Base-by-base conservation (phyloP, 2,113 vertebrate genomes). In the Rhinichthys klamathensis region DNA sequence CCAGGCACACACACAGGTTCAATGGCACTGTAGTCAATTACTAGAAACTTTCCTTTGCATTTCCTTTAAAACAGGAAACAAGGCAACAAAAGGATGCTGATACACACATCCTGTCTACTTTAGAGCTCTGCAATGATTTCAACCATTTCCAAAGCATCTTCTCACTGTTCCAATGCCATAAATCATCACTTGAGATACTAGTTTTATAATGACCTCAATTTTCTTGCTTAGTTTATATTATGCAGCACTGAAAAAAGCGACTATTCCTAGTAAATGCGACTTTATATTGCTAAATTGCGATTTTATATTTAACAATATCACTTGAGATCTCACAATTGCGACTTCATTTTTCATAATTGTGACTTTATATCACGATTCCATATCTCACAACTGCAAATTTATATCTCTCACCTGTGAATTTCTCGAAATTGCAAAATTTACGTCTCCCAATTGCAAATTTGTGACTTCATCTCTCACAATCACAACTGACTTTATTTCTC, bases 11-110 rank as follows among this genome's bases (percentile, higher is more conserved):
- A 85, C 41, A 87, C 32, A 49, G 23, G 27, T 84, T 83, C 65
- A 83, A 83, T 79, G 56, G 6, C 35, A 35, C 23, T 25, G 1
- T n/a, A 3, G 23, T 49, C 35, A 30, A 61, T 85, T 58, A 27
- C 32, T 38, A 67, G 65, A 80, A 83, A 83, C 51, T 72, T 78
- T 79, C 46, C 41, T 30, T 80, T 82, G 79, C 44, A 86, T 76
- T 82, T 82, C 60, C 77, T 74, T 76, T 63, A 67, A 61, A 46
- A 56, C 79, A 86, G 79, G 85, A 86, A 86, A 56, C 60, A 75
- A 32, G 79, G 58, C 58, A 56, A 74, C 72, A 38, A 54, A 65
- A 63, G 70, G 61, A 76, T 69, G n/a, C 32, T 25, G 70, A 41
- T n/a, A 30, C 41, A 35, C 30, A 86, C 13, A 25, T 60, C 77